Evolutionary conservation across 2,113 vertebrate species (phyloP).

Genomic region (Carettochelys insculpta): DNA sequence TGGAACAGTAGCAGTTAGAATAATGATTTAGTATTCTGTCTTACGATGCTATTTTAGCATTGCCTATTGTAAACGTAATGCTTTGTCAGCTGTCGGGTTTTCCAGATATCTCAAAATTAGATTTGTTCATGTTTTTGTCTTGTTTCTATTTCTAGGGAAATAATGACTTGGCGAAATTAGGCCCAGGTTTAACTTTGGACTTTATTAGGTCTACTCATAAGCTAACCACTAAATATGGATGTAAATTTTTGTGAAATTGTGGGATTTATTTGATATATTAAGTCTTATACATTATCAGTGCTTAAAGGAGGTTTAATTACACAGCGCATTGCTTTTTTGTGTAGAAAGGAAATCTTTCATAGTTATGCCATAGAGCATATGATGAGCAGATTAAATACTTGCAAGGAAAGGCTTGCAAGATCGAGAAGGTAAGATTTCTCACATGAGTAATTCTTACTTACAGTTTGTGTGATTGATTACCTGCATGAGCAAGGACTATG

Average conservation of each 20-base stretch:
- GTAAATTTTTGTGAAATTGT: not conserved
- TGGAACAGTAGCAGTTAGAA: not conserved
- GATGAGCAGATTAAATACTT: not conserved
- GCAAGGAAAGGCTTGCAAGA: not conserved
- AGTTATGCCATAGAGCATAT: not conserved
- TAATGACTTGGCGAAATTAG: not conserved
- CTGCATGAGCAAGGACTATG: not conserved
- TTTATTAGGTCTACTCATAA: not conserved
- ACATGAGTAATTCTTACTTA: not conserved
- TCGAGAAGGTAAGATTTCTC: not conserved
- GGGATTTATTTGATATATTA: not conserved
- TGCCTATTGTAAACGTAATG: not conserved
- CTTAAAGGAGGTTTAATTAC: constrained; percentile 8
- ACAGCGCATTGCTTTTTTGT: not conserved
- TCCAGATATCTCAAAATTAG: not conserved
- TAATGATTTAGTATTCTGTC: not conserved
- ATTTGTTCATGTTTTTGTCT: not conserved
- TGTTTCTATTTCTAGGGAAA: not conserved
- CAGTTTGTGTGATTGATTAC: not conserved
- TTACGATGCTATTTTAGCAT: not conserved
- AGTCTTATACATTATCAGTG: not conserved
- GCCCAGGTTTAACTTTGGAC: not conserved
- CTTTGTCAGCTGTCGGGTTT: not conserved
- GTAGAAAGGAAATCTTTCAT: not conserved
- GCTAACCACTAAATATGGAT: not conserved